Evolutionary conservation across 2,888 invertebrate species (phyloP), one percentile per base, ranked within the genome.

Genomic region (Acronicta alni): DNA sequence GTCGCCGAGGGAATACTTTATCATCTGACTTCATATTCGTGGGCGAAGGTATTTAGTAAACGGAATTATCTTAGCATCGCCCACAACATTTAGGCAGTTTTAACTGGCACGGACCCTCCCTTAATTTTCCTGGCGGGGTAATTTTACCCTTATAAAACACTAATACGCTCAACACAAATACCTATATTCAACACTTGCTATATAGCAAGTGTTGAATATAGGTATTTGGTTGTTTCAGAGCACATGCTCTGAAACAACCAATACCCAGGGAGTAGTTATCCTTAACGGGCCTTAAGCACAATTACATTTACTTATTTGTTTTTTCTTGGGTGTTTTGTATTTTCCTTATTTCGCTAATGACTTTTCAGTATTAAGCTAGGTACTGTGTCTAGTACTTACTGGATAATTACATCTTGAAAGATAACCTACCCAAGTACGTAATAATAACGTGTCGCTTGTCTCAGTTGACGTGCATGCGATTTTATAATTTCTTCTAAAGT

Each of bases 1-100:
- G 52, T 65, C 41, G 35, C 49, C 57, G 54, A 57, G 39, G 46
- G 45, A 46, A 74, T 43, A 59, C 64, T 67, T 61, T 20, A 67
- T 67, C 64, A 55, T 59, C 58, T 48, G 32, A 35, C n/a, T 48
- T 57, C 35, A 65, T 60, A 55, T 41, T 35, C 37, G 49, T 70
- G 57, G 66, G 57, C 42, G 57, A 53, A 42, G 42, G 53, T 48
- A 49, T 68, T 59, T 54, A 41, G 41, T 45, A 60, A 66, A 60
- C 59, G 26, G 20, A 18, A 49, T 67, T 66, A 72, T 66, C 51
- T 48, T 15, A 55, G 26, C 18, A 48, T 57, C 47, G 42, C 47
- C 67, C 59, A 51, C 51, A 39, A 38, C 16, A 44, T 47, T 70
- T 64, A 12, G 54, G 37, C 32, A 58, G 37, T 58, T 64, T 45